Base-by-base conservation (phyloP, 2,888 invertebrate species). In the Ommatoiulus sabulosus region DNA sequence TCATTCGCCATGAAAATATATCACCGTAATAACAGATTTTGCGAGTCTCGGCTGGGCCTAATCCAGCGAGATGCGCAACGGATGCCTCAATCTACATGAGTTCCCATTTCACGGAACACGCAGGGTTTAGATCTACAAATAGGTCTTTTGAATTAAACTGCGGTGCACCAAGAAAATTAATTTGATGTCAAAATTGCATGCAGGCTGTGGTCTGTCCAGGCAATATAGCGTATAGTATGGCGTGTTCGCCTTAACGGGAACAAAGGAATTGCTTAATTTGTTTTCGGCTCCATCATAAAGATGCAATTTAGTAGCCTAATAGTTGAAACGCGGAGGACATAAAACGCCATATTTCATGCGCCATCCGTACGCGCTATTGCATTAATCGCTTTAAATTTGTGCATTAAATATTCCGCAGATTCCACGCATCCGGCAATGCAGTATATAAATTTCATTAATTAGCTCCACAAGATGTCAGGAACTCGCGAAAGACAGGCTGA, bases 211-310 rank as follows among this genome's bases (percentile, higher is more conserved):
- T 72, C 72, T 72, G 72, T 72, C n/a, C 72, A 17, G 24, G 72
- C 72, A 72, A 72, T 72, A 20, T 72, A 72, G 72, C 52, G 72
- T 20, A 5, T 24, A 24, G 24, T 8, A 24, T 72, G 72, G 72
- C 72, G 72, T 72, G 72, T 72, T 72, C 72, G 72, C 72, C 72
- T 72, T 72, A 72, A 72, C 72, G 72, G 72, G 72, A 24, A 72
- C 72, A 72, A 72, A 72, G 72, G 72, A 72, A 72, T 72, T 72
- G 72, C 72, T 72, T 72, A 72, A 72, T 72, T 72, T 72, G 72
- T 72, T 72, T 72, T 72, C 72, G 72, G 72, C 72, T 72, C 24
- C 24, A 2, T 72, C 72, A 72, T 72, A 72, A 72, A 72, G 72
- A 72, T 72, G 72, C 72, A 72, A 72, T 72, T 72, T 72, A 72